Conservation (phyloP, 2,888 invertebrate species). For the Gisinianus flammeolus region DNA sequence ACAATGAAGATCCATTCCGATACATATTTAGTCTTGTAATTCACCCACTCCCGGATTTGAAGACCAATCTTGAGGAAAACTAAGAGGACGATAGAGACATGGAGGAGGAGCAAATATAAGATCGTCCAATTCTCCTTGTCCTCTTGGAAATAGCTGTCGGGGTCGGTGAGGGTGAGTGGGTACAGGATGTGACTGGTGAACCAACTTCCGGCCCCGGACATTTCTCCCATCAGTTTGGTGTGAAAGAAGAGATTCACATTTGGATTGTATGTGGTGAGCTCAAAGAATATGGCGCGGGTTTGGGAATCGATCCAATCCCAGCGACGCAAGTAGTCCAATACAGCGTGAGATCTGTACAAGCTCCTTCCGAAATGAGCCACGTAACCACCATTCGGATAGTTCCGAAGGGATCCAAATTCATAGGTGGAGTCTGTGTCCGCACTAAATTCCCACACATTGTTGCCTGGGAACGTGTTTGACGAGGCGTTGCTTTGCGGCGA, state of each 20-base stretch:
- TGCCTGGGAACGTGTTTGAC: neutral
- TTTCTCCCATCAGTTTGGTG: constrained; percentile 22
- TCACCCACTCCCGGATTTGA: constrained; percentile 7
- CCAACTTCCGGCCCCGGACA: constrained; percentile 11
- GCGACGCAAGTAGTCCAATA: constrained; percentile 8
- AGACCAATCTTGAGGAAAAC: neutral
- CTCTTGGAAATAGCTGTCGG: neutral
- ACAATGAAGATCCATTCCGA: constrained; percentile 12
- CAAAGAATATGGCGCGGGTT: constrained; percentile 25
- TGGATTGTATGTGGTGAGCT: constrained; percentile 23
- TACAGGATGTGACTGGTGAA: neutral
- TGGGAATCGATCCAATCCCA: constrained; percentile 18
- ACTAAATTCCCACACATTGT: constrained; percentile 1
- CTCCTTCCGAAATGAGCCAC: constrained; percentile 12
- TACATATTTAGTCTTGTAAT: neutral
- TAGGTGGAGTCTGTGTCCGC: neutral
- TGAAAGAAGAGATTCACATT: constrained; percentile 27
- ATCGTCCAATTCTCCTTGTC: neutral
- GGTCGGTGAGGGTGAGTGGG: neutral
- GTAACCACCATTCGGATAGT: constrained; percentile 25
- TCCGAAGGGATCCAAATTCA: neutral
- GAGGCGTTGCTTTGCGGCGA: neutral
- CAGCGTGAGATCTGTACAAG: neutral
- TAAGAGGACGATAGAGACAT: neutral
- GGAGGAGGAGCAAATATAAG: neutral